These are phyloP conservation scores for Petrolisthes manimaculis DNA, from an alignment of 2,888 invertebrate genomes.

Conservation along the genomic window DNA sequence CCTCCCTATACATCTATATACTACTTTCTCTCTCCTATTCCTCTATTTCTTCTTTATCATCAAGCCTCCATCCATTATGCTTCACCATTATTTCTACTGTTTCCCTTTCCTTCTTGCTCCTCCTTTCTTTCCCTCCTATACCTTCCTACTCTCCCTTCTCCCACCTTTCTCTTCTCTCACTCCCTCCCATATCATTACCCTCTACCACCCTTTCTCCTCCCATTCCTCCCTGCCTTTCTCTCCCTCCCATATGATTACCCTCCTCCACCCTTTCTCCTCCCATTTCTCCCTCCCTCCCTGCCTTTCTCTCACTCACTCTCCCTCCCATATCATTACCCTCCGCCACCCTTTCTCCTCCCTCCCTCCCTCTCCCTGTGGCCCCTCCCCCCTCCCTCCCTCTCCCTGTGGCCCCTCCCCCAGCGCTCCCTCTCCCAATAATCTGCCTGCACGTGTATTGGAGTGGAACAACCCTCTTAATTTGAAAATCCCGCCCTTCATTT, in stretches of 20 bases:
- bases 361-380: not conserved
- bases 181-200: not conserved
- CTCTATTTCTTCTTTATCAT: not conserved
- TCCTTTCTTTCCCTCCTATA: not conserved
- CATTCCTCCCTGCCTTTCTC: not conserved
- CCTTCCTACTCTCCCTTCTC: too few relatives aligned
- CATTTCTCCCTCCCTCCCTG: not conserved
- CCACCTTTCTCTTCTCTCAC: too few relatives aligned
- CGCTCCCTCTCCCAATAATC: conserved; percentile 53
- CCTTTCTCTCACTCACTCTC: not conserved
- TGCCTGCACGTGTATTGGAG: conserved; percentile 61
- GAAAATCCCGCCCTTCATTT: conserved; percentile 65
- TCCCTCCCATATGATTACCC: not conserved
- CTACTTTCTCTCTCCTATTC: not conserved
- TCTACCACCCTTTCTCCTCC: not conserved
- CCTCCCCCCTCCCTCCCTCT: not conserved
- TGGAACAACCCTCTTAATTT: conserved; percentile 66
- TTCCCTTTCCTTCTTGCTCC: not conserved
- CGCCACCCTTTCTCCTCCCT: not conserved
- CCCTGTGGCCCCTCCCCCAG: not conserved
- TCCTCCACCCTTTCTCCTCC: not conserved
- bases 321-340: not conserved
- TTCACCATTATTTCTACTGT: not conserved
- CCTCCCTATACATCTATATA: not conserved
- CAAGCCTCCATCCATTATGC: not conserved